Base-by-base conservation (phyloP, 2,888 invertebrate species). In the Autographa gamma region DNA sequence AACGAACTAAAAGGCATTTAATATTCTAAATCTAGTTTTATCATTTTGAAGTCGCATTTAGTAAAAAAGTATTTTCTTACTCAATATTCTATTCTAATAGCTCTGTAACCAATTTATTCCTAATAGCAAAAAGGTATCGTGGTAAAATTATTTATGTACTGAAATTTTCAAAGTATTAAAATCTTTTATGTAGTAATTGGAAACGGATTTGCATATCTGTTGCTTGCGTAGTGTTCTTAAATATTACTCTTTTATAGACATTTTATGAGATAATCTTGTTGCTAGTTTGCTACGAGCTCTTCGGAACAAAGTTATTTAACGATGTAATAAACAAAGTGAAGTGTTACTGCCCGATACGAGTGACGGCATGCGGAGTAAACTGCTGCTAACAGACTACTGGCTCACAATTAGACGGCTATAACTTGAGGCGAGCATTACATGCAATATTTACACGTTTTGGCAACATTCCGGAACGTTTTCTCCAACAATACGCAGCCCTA, bases 391-490 rank as follows among this genome's bases (percentile, higher is more conserved):
- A 61, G 54, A 64, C 66, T 34, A 59, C 56, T 52, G 19, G 56
- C 54, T 18, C 56, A 62, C 66, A 66, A 64, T 78, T 65, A 74
- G 32, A 66, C 60, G 60, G 63, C 71, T 67, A 68, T 75, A 71
- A 77, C 68, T 75, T 78, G 16, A 25, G 31, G 58, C 32, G 63
- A 70, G 18, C 74, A 62, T 79, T 75, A 75, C 76, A 71, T 64
- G 68, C 71, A 66, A 79, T 75, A 72, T 66, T 75, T 71, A 75
- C 16, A 71, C 60, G 72, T 72, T 75, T 75, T 79, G 77, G 79
- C 79, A 79, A 75, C 59, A 52, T 60, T 79, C 76, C 72, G 68
- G 76, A 71, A 77, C 79, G 75, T 75, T 69, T 65, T 43, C 75
- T 34, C 48, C 16, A 56, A 43, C 64, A 25, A 64, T 74, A 77